phyloP scores from a whole-genome alignment of 2,888 invertebrate species.

The Bimastos eiseni region DNA sequence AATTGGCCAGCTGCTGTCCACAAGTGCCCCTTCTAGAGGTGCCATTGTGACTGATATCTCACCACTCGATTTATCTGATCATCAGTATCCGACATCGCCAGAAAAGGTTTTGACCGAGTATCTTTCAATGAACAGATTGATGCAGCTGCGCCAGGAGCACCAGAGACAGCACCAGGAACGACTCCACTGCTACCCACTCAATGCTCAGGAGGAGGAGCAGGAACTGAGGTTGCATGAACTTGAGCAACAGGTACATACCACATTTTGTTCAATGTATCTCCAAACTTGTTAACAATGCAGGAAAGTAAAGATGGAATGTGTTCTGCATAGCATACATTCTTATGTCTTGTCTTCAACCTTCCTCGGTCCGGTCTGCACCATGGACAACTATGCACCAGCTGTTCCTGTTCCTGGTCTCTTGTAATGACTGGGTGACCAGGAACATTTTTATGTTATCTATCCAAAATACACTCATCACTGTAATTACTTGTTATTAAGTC shows the following conservation, averaged over 20 bases:
- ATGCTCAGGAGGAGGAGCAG: conserved; percentile 63
- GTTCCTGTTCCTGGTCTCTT: too few relatives aligned
- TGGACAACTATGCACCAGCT: too few relatives aligned
- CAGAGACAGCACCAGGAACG: conserved; percentile 68
- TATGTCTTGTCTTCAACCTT: too few relatives aligned
- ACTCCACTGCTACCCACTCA: conserved; percentile 68
- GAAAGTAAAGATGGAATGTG: too few relatives aligned
- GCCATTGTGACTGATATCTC: neutral
- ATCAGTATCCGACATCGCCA: neutral
- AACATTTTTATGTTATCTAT: too few relatives aligned
- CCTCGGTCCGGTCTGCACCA: too few relatives aligned
- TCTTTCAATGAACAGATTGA: neutral
- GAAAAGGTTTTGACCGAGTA: neutral
- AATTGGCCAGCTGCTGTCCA: neutral
- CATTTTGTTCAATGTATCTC: neutral
- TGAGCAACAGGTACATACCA: conserved; percentile 34
- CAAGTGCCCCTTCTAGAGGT: neutral
- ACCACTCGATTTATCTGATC: neutral
- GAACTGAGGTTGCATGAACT: conserved; percentile 52
- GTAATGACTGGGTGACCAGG: too few relatives aligned
- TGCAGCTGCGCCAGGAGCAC: conserved; percentile 65
- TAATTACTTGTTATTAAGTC: too few relatives aligned
- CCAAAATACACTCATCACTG: too few relatives aligned
- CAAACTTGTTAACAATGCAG: too few relatives aligned
- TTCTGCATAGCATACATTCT: too few relatives aligned